Evolutionary conservation across 1,140 invertebrate species (phyloP).

Genomic region (Neelides sp.): DNA sequence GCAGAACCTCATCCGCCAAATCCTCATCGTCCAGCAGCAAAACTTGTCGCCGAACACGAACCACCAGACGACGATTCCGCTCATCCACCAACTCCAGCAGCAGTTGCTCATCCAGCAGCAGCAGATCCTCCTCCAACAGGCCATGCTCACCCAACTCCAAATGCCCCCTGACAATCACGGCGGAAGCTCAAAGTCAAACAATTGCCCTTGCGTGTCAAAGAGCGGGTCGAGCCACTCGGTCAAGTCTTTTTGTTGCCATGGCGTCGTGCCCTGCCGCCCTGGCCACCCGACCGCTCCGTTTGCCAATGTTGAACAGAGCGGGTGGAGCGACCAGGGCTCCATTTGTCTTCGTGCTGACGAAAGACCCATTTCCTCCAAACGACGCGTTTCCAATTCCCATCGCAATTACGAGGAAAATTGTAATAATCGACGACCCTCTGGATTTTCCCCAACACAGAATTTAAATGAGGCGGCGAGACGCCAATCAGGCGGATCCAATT

Average conservation of each 20-base stretch:
- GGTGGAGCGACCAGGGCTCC: background rate
- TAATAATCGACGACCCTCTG: no score
- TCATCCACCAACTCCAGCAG: constrained; percentile 34
- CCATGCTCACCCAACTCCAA: constrained; percentile 40
- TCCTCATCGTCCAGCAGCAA: constrained; percentile 28
- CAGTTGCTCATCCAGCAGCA: constrained; percentile 33
- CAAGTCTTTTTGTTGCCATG: constrained; percentile 28
- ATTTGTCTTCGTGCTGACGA: no score
- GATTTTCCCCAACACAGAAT: background rate
- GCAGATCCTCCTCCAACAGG: constrained; percentile 38
- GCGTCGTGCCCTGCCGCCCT: background rate
- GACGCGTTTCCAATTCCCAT: background rate
- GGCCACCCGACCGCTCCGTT: constrained; percentile 1
- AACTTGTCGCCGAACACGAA: constrained; percentile 24
- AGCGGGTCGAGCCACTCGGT: constrained; percentile 33
- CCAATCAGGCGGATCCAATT: background rate
- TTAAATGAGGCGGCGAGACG: background rate
- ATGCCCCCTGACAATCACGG: constrained; percentile 25
- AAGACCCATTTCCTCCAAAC: background rate
- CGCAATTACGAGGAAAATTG: no score
- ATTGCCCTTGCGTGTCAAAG: constrained; percentile 28
- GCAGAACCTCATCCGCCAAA: constrained; percentile 27
- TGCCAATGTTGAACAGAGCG: constrained; percentile 8
- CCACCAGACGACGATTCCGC: constrained; percentile 21
- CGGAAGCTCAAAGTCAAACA: constrained; percentile 10